Evolutionary conservation across 2,888 invertebrate species (phyloP).

Genomic region (Apodemia duryi): DNA sequence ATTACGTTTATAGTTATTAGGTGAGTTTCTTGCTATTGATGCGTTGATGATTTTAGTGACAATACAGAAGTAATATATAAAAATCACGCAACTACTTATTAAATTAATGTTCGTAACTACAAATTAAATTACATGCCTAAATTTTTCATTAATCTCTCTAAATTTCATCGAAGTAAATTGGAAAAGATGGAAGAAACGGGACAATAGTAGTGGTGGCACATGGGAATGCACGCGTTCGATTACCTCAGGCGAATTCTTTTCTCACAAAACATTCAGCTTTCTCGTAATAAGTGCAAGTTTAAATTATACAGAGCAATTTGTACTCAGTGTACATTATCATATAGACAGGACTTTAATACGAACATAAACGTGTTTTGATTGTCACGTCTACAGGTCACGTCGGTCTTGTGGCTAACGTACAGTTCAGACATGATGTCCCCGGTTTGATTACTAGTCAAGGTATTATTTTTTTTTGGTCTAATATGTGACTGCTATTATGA

Average conservation of each 20-base stretch:
- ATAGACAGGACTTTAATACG: not conserved
- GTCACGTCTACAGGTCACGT: too few relatives aligned
- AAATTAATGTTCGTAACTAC: too few relatives aligned
- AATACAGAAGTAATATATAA: too few relatives aligned
- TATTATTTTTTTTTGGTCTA: too few relatives aligned
- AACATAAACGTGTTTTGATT: not conserved
- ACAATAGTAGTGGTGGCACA: conserved; percentile 44
- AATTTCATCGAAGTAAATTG: conserved; percentile 21
- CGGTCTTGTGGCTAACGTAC: not conserved
- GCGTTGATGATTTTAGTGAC: too few relatives aligned
- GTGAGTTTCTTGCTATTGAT: too few relatives aligned
- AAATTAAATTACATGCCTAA: too few relatives aligned
- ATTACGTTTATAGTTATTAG: too few relatives aligned
- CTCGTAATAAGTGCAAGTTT: conserved; percentile 55
- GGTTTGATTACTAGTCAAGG: not conserved
- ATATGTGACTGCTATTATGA: too few relatives aligned
- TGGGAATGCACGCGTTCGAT: conserved; percentile 51
- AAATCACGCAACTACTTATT: too few relatives aligned
- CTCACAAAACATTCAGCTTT: conserved; percentile 48
- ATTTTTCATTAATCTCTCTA: too few relatives aligned
- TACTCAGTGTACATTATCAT: conserved; percentile 13
- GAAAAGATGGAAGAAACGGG: conserved; percentile 33
- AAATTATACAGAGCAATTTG: conserved; percentile 41
- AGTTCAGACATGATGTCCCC: not conserved
- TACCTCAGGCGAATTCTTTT: conserved; percentile 61